phyloP scores from a whole-genome alignment of 2,888 invertebrate genomes.

The Oxyteleia sp. region DNA sequence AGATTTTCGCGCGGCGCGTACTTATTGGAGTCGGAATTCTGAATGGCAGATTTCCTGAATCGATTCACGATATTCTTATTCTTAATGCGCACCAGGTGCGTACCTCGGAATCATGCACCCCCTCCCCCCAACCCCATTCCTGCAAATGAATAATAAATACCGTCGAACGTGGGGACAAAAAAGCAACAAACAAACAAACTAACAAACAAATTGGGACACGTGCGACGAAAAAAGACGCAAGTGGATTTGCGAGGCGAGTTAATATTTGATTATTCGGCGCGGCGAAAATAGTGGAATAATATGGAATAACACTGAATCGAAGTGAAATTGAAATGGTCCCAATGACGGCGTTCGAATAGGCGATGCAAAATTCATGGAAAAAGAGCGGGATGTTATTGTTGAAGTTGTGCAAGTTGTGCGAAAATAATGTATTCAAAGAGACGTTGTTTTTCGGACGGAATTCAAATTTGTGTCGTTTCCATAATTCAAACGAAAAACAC shows the following conservation, averaged over 20 bases:
- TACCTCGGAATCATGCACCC: no score
- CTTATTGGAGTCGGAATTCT: no score
- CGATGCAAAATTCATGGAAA: constrained; percentile 64
- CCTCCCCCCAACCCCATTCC: no score
- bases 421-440: constrained; percentile 69
- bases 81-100: no score
- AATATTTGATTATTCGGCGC: constrained; percentile 58
- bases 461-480: constrained; percentile 71
- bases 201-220: no score
- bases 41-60: no score
- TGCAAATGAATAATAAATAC: no score
- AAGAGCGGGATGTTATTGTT: constrained; percentile 60
- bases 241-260: constrained; percentile 17
- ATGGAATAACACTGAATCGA: constrained; percentile 57
- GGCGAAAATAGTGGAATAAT: constrained; percentile 49
- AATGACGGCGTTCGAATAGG: constrained; percentile 51
- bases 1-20: no score
- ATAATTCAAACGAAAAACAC: constrained; percentile 68
- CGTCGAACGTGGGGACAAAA: no score
- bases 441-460: constrained; percentile 63
- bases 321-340: constrained; percentile 59
- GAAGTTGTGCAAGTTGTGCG: constrained; percentile 59
- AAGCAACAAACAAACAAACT: no score
- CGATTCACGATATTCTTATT: no score
- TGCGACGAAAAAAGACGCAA: neutral